Conservation (phyloP, 1,140 invertebrate genomes). For the Berghia stephanieae region DNA sequence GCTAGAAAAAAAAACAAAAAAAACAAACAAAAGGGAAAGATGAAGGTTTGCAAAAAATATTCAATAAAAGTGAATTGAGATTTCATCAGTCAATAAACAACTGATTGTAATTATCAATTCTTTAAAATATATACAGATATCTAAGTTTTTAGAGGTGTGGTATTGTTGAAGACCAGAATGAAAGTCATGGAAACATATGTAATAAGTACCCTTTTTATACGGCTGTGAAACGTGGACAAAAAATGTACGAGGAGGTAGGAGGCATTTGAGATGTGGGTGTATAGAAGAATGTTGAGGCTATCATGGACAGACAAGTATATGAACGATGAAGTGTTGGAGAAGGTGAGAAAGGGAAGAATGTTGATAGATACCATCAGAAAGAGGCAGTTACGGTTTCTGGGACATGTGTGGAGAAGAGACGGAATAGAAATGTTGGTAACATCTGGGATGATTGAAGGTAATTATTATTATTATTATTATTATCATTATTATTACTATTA, state of each 20-base stretch:
- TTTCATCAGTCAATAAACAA: not conserved
- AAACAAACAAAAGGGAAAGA: not conserved
- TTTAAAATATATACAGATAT: not conserved
- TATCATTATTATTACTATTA: not conserved
- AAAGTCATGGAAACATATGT: not conserved
- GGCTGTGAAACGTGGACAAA: too few relatives aligned
- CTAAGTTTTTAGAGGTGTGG: not conserved
- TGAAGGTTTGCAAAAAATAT: not conserved
- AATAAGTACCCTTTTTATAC: too few relatives aligned
- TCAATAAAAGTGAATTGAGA: not conserved
- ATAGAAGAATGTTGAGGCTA: too few relatives aligned
- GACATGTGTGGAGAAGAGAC: too few relatives aligned
- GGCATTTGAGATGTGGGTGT: too few relatives aligned
- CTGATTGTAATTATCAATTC: not conserved
- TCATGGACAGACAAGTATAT: too few relatives aligned
- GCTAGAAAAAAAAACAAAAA: conserved; percentile 54
- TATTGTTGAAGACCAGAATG: not conserved
- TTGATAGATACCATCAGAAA: too few relatives aligned
- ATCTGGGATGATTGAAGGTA: not conserved
- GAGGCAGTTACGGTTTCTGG: too few relatives aligned
- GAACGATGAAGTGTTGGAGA: too few relatives aligned
- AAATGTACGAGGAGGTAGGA: too few relatives aligned
- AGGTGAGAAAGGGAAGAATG: too few relatives aligned
- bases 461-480: not conserved
- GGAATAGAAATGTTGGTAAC: not conserved